phyloP scores from a whole-genome alignment of 2,797 vertebrate genomes.

The Acanthis flammea region DNA sequence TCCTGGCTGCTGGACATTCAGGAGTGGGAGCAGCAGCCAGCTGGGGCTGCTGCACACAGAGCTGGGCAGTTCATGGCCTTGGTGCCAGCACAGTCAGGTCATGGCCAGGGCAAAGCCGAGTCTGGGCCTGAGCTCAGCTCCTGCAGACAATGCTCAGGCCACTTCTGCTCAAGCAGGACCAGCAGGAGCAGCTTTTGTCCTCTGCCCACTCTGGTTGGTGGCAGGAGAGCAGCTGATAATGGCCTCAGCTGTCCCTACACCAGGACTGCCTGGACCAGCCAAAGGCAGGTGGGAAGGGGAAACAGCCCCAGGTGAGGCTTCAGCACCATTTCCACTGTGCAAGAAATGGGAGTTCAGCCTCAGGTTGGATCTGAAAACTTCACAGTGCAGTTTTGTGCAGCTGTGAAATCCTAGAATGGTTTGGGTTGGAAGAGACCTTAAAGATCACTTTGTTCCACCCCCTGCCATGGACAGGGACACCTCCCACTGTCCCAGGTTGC shows the following conservation, averaged over 20 bases:
- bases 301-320: background rate
- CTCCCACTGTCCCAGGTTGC: accelerated
- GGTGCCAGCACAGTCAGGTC: background rate
- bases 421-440: background rate
- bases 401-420: background rate
- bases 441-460: accelerated
- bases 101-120: accelerated
- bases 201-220: background rate
- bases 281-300: background rate
- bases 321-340: background rate
- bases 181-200: background rate
- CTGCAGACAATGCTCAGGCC: accelerated
- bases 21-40: background rate
- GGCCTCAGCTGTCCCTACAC: accelerated
- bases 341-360: accelerated
- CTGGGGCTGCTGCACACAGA: too few relatives aligned
- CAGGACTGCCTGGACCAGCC: background rate
- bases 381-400: background rate
- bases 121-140: background rate
- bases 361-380: accelerated
- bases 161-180: background rate
- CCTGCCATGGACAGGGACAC: background rate
- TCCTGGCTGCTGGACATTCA: background rate
- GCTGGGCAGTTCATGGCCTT: background rate
- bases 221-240: accelerated